Evolutionary conservation across 1,140 invertebrate species (phyloP), one percentile per base, ranked within the genome.

Genomic region (Drosophila bipectinata): DNA sequence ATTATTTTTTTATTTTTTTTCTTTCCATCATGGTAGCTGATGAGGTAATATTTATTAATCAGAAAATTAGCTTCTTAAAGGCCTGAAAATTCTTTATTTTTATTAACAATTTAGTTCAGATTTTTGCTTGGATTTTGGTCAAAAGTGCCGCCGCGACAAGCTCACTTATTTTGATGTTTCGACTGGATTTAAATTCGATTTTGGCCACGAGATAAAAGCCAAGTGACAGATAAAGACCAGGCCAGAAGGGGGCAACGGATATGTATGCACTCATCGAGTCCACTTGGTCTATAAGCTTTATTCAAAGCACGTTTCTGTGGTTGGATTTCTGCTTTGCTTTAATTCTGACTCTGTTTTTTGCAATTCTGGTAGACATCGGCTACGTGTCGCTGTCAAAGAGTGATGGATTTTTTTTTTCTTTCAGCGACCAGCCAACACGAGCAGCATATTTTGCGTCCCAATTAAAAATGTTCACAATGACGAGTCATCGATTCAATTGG

Each of bases 161-260:
- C 74, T 60, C 64, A 79, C 68, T 63, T 77, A 64, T 63, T 66
- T 76, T 78, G 60, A 77, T 74, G 69, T 73, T 73, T 64, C 61
- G 72, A 74, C 73, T 76, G 81, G 77, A 85, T 85, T 85, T 85
- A 85, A 85, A 85, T 85, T 85, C 77, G 81, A 85, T 85, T 85
- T 85, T 80, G 77, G 77, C 71, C 56, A 75, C 67, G 45, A 85
- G 81, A 85, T 85, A 85, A 85, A 84, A 74, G 61, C 45, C 72
- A 14, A 47, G 58, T 57, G 66, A 75, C 72, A 64, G 72, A 62
- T 60, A 52, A 64, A 62, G 7, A 30, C 24, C 1, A 8, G 26
- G 72, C 55, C 51, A 48, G 37, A 54, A 28, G 56, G 32, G 44
- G 59, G 41, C 45, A 56, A 21, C 26, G 53, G 52, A 80, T 72